Evolutionary conservation across 2,113 vertebrate genomes (phyloP).

Genomic region (Ramphastos sulfuratus): DNA sequence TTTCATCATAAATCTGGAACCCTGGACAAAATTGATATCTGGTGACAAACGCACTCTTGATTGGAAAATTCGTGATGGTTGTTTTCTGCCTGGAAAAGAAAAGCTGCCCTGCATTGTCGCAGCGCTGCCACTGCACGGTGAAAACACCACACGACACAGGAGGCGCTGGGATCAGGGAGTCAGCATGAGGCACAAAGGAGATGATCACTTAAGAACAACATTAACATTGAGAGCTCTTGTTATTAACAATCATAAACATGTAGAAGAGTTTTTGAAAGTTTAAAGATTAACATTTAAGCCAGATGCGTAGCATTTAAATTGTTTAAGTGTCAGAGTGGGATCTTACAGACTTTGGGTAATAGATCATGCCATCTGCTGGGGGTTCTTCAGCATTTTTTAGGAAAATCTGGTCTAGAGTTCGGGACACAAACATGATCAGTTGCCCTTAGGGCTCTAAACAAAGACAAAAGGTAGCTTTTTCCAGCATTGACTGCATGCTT

Average conservation of each 20-base stretch:
- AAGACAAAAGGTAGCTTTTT: neutral
- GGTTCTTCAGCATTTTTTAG: neutral
- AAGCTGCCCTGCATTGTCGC: neutral
- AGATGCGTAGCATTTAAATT: neutral
- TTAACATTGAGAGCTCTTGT: neutral
- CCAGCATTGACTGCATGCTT: neutral
- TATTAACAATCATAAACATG: neutral
- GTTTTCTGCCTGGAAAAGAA: slow-evolving; percentile 13
- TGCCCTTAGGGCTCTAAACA: neutral
- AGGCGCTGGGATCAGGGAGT: neutral
- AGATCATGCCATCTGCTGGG: neutral
- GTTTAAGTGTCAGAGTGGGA: neutral
- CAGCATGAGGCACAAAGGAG: neutral
- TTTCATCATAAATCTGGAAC: slow-evolving; percentile 54
- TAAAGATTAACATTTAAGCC: neutral
- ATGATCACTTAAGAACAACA: neutral
- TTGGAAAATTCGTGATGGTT: neutral
- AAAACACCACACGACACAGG: neutral
- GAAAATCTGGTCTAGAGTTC: neutral
- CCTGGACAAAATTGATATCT: slow-evolving; percentile 6
- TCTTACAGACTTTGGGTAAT: neutral
- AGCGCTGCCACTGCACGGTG: fast-evolving
- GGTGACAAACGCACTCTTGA: neutral
- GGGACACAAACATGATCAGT: neutral
- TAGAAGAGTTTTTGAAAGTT: neutral